Evolutionary conservation across 2,113 vertebrate genomes (phyloP).

Genomic region (Acrocephalus arundinaceus): DNA sequence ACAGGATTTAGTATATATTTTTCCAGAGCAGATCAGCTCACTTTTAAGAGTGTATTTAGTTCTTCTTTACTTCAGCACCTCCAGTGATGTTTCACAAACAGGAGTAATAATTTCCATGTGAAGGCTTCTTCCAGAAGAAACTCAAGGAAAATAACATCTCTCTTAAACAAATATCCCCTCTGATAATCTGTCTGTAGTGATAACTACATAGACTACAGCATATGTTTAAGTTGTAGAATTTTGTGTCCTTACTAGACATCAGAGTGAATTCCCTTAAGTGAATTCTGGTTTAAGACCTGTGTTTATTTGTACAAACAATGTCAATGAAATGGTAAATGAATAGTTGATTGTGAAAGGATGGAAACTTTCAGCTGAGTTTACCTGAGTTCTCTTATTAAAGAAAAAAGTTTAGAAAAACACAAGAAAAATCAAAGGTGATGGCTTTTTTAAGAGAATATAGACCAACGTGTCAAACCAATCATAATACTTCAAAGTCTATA

Average conservation of each 20-base stretch:
- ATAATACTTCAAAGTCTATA: not conserved
- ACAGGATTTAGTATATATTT: not conserved
- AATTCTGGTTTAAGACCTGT: not conserved
- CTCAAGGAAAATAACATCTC: not conserved
- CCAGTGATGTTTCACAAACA: not conserved
- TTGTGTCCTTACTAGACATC: not conserved
- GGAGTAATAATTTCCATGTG: not conserved
- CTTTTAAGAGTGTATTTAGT: not conserved
- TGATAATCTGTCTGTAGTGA: not conserved
- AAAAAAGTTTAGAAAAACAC: not conserved
- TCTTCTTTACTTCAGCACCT: not conserved
- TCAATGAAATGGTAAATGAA: not conserved
- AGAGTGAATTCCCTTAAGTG: not conserved
- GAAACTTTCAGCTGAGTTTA: not conserved
- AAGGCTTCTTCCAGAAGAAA: not conserved
- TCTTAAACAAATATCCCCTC: not conserved
- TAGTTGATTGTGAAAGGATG: not conserved
- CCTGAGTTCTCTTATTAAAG: not conserved
- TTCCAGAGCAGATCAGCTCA: not conserved
- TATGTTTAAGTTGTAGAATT: not conserved
- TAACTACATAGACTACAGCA: not conserved
- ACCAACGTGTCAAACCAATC: not conserved
- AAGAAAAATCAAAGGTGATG: not conserved
- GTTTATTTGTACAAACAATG: not conserved
- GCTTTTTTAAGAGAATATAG: not conserved